Evolutionary conservation across 2,888 invertebrate genomes (phyloP), one percentile per base, ranked within the genome.

Genomic region (Drosophila phalerata): DNA sequence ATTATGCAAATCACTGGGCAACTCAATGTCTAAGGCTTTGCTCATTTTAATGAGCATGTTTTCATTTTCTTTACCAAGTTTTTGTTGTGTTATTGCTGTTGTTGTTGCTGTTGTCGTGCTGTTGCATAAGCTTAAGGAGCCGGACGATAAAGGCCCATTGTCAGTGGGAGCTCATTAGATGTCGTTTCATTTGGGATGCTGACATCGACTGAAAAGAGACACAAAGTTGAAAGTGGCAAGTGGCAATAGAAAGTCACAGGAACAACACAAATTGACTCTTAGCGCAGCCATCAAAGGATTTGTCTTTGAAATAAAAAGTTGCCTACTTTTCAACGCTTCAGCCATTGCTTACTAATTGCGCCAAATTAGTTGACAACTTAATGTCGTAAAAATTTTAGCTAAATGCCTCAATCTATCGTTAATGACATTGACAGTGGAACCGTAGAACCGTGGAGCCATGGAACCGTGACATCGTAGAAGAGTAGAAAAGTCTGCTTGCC

Each of bases 281-380:
- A 81, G 83, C 88, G 71, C 72, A 52, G 78, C 75, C 88, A 87
- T 85, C 88, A 85, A 85, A 85, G 84, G 84, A 85, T 85, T 85
- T 85, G 82, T 61, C 57, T 22, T 11, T 32, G 17, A 38, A 37
- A 42, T 37, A 38, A 58, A 61, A 56, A 62, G 45, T 76, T 65
- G 62, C 43, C 32, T 60, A 74, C 69, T 67, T 73, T 67, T 15
- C 48, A 38, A 47, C 49, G 49, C 22, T n/a, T 34, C 45, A 48
- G 32, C 34, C 34, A 52, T 45, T 57, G 62, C 64, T 47, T 66
- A 74, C 77, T 88, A 88, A 88, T 90, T 88, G 84, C 83, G 83
- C 68, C 90, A 89, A 88, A 88, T 89, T 89, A 90, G 88, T 88
- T 86, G 88, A 88, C 85, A 90, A 90, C 89, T 88, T 90, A 85